Evolutionary conservation across 53 echinoderm and acorn worm species (phyloP).

Genomic region (Arbacia lixula): DNA sequence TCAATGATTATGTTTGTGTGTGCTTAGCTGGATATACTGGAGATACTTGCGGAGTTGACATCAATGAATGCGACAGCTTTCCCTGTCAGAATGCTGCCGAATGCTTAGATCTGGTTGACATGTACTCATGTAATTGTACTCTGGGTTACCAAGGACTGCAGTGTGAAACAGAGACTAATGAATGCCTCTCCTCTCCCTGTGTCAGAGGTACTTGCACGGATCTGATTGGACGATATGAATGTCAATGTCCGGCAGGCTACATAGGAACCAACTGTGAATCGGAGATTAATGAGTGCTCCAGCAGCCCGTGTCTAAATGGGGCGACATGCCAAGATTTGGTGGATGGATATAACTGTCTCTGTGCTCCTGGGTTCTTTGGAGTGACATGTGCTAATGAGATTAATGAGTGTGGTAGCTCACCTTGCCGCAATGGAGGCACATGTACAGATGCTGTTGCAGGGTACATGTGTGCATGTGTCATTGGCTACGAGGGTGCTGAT

Average conservation of each 20-base stretch:
- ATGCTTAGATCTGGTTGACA: slow-evolving; percentile 15
- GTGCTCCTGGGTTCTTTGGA: slow-evolving; percentile 58
- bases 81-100: slow-evolving; percentile 27
- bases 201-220: slow-evolving; percentile 62
- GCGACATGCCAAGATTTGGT: slow-evolving; percentile 52
- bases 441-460: slow-evolving; percentile 54
- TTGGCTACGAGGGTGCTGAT: slow-evolving; percentile 53
- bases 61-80: slow-evolving; percentile 41
- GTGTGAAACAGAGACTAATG: slow-evolving; percentile 49
- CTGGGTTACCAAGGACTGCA: slow-evolving; percentile 15
- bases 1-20: slow-evolving; percentile 17
- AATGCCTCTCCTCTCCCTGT: slow-evolving; percentile 50
- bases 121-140: slow-evolving; percentile 24
- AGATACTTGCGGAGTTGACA: slow-evolving; percentile 21
- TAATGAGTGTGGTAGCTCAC: slow-evolving; percentile 61
- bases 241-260: slow-evolving; percentile 59
- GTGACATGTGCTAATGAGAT: slow-evolving; percentile 57
- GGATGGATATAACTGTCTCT: slow-evolving; percentile 49
- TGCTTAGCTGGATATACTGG: slow-evolving; percentile 22
- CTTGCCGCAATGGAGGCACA: slow-evolving; percentile 62
- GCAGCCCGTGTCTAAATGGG: slow-evolving; percentile 65
- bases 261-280: slow-evolving; percentile 51
- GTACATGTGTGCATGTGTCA: slow-evolving; percentile 62
- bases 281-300: slow-evolving; percentile 66
- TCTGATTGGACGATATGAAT: slow-evolving; percentile 43